A percentile compares a stretch with the other conserved stretches of the same genome.
phyloP scores from a whole-genome alignment of 1,140 invertebrate species.

The Hyles vespertilio region DNA sequence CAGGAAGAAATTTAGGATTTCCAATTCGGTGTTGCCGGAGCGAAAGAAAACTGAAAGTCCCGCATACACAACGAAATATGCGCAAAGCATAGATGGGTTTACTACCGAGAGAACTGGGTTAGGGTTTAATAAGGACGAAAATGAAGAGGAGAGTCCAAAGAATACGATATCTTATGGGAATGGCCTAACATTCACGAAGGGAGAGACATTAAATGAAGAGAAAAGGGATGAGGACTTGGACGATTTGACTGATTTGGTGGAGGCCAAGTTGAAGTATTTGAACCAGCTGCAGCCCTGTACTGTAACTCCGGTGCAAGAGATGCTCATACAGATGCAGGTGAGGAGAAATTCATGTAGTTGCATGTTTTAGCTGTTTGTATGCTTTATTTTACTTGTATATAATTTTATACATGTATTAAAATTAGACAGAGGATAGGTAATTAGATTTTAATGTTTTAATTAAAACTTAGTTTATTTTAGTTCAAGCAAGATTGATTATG shows the following conservation, averaged over 20 bases:
- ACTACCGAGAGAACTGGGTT: conserved; percentile 56
- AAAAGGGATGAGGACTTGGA: conserved; percentile 56
- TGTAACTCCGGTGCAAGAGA: conserved; percentile 55
- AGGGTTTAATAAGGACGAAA: conserved; percentile 56
- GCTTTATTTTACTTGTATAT: no score
- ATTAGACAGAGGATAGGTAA: no score
- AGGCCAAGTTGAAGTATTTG: conserved; percentile 59
- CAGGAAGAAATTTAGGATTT: conserved; percentile 58
- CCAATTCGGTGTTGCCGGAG: conserved; percentile 57
- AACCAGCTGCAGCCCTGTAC: conserved; percentile 46
- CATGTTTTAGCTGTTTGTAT: not conserved
- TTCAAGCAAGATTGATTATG: no score
- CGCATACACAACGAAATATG: conserved; percentile 63
- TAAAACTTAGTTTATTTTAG: no score
- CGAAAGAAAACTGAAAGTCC: conserved; percentile 44
- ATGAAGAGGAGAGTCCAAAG: conserved; percentile 35
- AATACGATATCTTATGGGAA: conserved; percentile 57
- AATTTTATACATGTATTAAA: no score
- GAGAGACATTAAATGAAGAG: conserved; percentile 59
- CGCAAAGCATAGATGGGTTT: conserved; percentile 60
- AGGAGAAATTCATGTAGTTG: conserved; percentile 8
- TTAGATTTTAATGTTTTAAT: no score
- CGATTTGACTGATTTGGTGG: conserved; percentile 47
- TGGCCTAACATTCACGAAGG: conserved; percentile 61
- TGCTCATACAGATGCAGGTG: conserved; percentile 67